Evolutionary conservation across 2,113 vertebrate species (phyloP), one percentile per base, ranked within the genome.

Genomic region (Chunga burmeisteri): DNA sequence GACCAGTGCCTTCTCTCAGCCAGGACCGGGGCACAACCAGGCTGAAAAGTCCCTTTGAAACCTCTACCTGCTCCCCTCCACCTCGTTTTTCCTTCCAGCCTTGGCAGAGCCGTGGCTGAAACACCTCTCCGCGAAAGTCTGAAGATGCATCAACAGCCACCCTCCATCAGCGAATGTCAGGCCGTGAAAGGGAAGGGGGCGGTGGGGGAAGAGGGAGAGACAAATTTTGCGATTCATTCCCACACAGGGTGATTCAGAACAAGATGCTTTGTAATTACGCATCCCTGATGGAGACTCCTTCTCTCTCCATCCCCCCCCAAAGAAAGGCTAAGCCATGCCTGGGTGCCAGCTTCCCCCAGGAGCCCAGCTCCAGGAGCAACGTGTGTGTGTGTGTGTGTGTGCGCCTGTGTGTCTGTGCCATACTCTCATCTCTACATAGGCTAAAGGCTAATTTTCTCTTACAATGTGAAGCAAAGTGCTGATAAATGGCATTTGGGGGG

Each of bases 211-310:
- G 96, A 96, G 95, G 83, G 96, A 93, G 94, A 96, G 96, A 96
- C 96, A 93, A 94, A 96, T 96, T 93, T 59, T 94, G 96, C 93
- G 70, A 89, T 93, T 93, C 94, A 42, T 96, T 92, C 93, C 96
- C 97, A 97, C 94, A 93, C 93, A 93, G 87, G 80, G 95, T 95
- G 94, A 97, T 97, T 97, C 96, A 96, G 96, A 96, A 90, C 92
- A 87, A 95, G 95, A 96, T 98, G 95, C 94, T 95, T 95, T 96
- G 95, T 95, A 97, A 97, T 97, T 97, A 93, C 89, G 85, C 97
- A 96, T 88, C 93, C 85, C 75, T 87, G 88, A 90, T 94, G 85
- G 95, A 96, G 93, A 88, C 82, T 97, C 90, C 86, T 96, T 95
- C 82, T 81, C 77, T 32, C 44, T 58, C 77, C 55, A 55, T 38